These are phyloP conservation scores for Choloepus didactylus DNA, from an alignment of 2,797 vertebrate genomes.

Conservation along the genomic window DNA sequence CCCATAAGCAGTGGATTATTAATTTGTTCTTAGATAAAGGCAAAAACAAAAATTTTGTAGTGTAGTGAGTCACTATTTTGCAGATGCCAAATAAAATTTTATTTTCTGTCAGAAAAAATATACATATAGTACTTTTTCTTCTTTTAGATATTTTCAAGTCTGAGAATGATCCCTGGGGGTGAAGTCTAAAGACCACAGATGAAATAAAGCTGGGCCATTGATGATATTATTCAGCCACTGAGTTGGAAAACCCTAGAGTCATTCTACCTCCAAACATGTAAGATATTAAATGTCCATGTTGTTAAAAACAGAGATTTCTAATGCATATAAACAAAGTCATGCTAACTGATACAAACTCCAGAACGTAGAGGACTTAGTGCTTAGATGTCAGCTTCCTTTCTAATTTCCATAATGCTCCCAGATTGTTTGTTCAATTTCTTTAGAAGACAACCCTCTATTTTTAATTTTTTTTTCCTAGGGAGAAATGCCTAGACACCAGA, in stretches of 20 bases:
- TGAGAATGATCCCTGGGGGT: neutral
- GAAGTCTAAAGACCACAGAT: constrained; percentile 1
- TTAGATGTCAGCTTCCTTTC: neutral
- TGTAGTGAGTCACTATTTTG: too few relatives aligned
- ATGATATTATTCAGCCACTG: neutral
- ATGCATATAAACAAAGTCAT: constrained; percentile 1
- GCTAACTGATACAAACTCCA: neutral
- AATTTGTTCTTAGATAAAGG: too few relatives aligned
- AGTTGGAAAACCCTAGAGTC: neutral
- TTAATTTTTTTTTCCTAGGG: neutral
- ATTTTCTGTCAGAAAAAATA: too few relatives aligned
- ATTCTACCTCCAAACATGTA: neutral
- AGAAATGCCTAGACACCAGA: neutral
- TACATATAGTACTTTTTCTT: neutral
- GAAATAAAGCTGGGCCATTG: neutral
- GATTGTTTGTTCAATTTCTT: neutral
- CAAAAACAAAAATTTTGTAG: too few relatives aligned
- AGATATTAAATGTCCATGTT: neutral
- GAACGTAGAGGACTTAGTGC: neutral
- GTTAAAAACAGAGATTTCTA: constrained; percentile 8
- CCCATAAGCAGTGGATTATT: too few relatives aligned
- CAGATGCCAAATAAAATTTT: too few relatives aligned
- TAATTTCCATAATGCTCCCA: neutral
- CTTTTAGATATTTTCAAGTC: constrained; percentile 12
- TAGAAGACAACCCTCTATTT: neutral